Evolutionary conservation across 1,140 invertebrate genomes (phyloP).

Genomic region (Holcopasites calliopsidis): DNA sequence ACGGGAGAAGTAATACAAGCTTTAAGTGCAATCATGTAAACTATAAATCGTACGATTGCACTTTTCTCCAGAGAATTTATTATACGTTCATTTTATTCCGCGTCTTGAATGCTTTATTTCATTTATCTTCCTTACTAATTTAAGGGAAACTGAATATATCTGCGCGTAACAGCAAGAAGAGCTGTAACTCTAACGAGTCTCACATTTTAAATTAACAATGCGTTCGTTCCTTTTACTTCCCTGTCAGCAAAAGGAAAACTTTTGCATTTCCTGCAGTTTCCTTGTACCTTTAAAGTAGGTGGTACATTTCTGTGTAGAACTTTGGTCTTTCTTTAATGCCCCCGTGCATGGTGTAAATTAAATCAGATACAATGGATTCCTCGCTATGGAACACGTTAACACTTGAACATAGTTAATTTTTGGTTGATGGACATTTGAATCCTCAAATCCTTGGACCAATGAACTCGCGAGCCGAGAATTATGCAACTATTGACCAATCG

Average conservation of each 20-base stretch:
- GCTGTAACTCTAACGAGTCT: background rate
- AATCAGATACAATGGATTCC: no score
- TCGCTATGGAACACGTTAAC: no score
- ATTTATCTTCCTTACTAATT: background rate
- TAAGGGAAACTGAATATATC: background rate
- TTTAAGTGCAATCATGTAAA: no score
- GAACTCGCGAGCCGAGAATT: background rate
- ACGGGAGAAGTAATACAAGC: no score
- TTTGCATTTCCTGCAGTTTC: background rate
- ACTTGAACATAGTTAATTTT: no score
- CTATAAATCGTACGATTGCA: no score
- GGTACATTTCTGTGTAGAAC: background rate
- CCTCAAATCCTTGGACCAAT: no score
- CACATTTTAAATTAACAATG: background rate
- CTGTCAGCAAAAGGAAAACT: background rate
- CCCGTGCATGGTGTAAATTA: no score
- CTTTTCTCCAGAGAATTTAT: no score
- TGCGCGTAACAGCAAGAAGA: background rate
- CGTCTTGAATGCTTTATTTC: background rate
- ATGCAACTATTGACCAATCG: conserved; percentile 25
- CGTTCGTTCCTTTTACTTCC: background rate
- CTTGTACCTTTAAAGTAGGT: background rate
- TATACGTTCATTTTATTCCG: background rate
- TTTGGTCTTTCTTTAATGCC: no score
- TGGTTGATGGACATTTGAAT: no score